phyloP scores from a whole-genome alignment of 2,888 invertebrate genomes.

The Stenodera caucasica region DNA sequence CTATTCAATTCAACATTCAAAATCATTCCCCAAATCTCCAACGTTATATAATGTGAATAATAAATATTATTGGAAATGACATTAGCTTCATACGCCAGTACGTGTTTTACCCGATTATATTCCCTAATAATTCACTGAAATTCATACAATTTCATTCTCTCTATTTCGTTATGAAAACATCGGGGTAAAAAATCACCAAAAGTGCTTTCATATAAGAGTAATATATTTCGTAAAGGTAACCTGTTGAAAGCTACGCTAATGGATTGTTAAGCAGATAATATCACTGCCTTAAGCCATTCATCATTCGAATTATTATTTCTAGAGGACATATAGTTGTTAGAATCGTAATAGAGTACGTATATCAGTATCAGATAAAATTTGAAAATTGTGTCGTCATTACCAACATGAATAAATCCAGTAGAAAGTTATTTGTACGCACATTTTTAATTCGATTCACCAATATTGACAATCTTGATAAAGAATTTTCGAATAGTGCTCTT shows the following conservation, averaged over 20 bases:
- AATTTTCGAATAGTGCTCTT: constrained; percentile 26
- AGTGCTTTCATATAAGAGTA: constrained; percentile 25
- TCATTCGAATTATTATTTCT: constrained; percentile 36
- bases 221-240: constrained; percentile 36
- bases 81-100: constrained; percentile 9
- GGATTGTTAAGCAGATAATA: constrained; percentile 38
- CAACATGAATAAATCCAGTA: too few species aligned
- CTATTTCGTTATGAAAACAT: not conserved
- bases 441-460: constrained; percentile 14
- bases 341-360: too few species aligned
- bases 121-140: not conserved
- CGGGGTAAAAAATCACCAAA: not conserved
- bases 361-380: too few species aligned
- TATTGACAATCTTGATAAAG: constrained; percentile 29
- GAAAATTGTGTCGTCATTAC: too few species aligned
- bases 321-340: constrained; percentile 6
- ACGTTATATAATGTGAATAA: constrained; percentile 20
- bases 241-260: constrained; percentile 37
- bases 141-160: not conserved
- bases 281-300: constrained; percentile 33
- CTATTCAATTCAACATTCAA: constrained; percentile 11
- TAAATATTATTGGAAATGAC: constrained; percentile 18
- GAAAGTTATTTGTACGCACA: constrained; percentile 15
- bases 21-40: constrained; percentile 18
- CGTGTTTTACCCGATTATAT: not conserved